Percentiles rank a stretch among this genome's conserved stretches.
Evolutionary conservation across 2,113 vertebrate species (phyloP).

Genomic region (Catharus minimus): DNA sequence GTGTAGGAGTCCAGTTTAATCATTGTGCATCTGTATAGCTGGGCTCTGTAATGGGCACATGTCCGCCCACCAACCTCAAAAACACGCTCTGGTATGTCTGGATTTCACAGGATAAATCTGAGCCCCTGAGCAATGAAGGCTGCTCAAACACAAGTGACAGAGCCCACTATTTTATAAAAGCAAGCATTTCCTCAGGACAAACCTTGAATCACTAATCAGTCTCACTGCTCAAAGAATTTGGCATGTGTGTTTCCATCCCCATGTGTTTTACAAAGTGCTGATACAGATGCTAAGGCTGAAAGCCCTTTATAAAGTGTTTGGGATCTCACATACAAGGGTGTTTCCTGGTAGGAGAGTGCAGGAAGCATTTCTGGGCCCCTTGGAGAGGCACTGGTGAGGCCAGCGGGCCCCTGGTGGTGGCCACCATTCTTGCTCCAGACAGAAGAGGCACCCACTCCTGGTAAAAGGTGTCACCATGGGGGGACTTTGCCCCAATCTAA

Average conservation of each 20-base stretch:
- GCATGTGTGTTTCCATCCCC: neutral
- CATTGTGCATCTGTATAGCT: constrained; percentile 7
- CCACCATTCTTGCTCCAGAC: fast-evolving
- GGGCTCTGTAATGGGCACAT: neutral
- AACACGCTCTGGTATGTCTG: fast-evolving
- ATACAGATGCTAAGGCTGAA: neutral
- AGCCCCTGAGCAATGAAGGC: neutral
- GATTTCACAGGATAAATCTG: neutral
- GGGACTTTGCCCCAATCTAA: neutral
- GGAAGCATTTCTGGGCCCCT: neutral
- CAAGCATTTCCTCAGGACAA: neutral
- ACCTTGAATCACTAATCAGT: neutral
- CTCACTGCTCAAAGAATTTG: neutral
- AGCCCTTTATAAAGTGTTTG: constrained; percentile 7
- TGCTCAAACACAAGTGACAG: neutral
- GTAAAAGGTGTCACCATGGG: fast-evolving
- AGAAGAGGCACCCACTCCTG: neutral
- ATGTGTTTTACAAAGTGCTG: constrained; percentile 26
- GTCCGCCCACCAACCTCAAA: neutral
- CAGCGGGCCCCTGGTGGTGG: neutral
- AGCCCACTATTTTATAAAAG: neutral
- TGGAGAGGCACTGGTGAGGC: neutral
- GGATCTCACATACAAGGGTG: neutral
- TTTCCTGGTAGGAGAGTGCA: neutral
- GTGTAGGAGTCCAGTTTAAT: constrained; percentile 38